Percentiles rank a stretch among this genome's conserved stretches.
Evolutionary conservation across 2,113 vertebrate species (phyloP).

Genomic region (Aspidoscelis tigris): DNA sequence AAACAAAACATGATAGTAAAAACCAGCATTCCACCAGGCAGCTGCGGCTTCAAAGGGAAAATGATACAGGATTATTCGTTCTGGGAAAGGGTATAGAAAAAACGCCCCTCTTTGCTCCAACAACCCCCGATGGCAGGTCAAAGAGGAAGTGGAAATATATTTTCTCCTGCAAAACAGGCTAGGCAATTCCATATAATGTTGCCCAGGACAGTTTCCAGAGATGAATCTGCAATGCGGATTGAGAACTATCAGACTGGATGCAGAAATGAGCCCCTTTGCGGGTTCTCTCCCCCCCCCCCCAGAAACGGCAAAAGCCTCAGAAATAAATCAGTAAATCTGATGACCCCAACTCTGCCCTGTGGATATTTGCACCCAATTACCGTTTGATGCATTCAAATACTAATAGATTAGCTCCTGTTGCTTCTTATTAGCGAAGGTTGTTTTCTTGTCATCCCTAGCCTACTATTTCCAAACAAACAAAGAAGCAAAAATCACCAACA

Average conservation of each 20-base stretch:
- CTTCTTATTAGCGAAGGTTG: conserved; percentile 27
- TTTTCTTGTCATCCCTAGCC: neutral
- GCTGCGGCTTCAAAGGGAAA: neutral
- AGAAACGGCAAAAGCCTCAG: conserved; percentile 25
- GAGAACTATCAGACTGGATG: conserved; percentile 41
- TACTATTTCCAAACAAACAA: neutral
- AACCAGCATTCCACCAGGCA: conserved; percentile 28
- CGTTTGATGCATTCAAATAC: conserved; percentile 18
- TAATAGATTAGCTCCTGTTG: conserved; percentile 2
- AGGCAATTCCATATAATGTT: neutral
- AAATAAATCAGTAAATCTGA: conserved; percentile 13
- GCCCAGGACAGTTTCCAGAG: conserved; percentile 18
- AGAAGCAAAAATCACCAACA: neutral
- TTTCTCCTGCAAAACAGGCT: conserved; percentile 41
- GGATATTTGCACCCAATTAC: conserved; percentile 47
- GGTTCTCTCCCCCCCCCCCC: neutral
- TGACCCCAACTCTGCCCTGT: conserved; percentile 10
- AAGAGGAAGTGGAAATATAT: neutral
- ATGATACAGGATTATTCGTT: neutral
- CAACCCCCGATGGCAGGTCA: neutral
- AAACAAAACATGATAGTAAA: conserved; percentile 15
- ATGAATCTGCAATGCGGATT: conserved; percentile 28
- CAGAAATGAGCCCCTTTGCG: conserved; percentile 40
- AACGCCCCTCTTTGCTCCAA: conserved; percentile 22
- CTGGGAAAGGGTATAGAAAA: conserved; percentile 14